Percentiles rank a stretch among this genome's conserved stretches.
Conservation (phyloP, 2,113 vertebrate genomes). For the Stegastes partitus region DNA sequence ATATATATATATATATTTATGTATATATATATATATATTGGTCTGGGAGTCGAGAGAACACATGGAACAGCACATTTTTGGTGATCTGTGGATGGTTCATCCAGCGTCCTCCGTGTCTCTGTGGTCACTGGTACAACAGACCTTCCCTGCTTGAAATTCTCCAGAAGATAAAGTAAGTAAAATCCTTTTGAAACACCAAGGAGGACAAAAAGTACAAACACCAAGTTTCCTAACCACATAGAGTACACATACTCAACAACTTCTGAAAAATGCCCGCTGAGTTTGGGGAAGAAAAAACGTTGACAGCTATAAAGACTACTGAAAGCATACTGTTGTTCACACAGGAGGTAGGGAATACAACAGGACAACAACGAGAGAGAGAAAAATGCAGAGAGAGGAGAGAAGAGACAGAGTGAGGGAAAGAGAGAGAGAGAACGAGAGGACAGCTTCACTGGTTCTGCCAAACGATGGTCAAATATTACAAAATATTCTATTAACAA, state of each 20-base stretch:
- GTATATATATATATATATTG: background rate
- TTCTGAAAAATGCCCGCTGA: conserved; percentile 79
- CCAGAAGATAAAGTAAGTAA: conserved; percentile 59
- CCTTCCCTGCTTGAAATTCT: conserved; percentile 67
- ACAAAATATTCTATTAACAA: conserved; percentile 89
- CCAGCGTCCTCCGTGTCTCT: conserved; percentile 42
- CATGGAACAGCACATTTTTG: conserved; percentile 34
- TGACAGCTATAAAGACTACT: conserved; percentile 82
- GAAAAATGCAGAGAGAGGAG: conserved; percentile 41
- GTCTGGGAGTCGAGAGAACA: conserved; percentile 36
- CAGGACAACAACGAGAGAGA: conserved; percentile 77
- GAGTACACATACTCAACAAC: conserved; percentile 81
- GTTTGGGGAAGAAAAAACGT: conserved; percentile 71
- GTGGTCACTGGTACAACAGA: conserved; percentile 55
- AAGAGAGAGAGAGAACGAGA: conserved; percentile 62
- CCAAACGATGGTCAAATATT: conserved; percentile 87
- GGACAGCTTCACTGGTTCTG: conserved; percentile 85
- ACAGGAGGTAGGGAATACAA: conserved; percentile 78
- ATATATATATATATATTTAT: background rate
- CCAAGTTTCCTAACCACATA: conserved; percentile 81
- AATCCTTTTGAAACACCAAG: conserved; percentile 76
- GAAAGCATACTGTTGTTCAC: conserved; percentile 81
- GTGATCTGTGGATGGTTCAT: conserved; percentile 48
- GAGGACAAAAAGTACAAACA: conserved; percentile 85
- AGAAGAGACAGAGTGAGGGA: conserved; percentile 38